These are phyloP conservation scores for Arvicola amphibius DNA, from an alignment of 2,797 vertebrate species.

Conservation along the genomic window DNA sequence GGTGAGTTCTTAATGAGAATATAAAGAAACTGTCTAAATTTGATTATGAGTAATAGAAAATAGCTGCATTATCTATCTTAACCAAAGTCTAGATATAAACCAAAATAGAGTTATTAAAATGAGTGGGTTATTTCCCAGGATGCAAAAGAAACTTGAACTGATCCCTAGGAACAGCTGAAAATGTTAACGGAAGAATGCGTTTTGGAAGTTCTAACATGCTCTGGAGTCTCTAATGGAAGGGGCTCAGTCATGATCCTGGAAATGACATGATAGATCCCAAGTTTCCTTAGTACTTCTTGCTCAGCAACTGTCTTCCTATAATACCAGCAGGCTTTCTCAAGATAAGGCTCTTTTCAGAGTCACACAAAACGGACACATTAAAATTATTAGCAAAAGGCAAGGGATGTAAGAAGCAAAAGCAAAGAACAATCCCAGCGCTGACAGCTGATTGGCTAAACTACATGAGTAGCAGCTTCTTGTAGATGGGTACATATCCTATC, in stretches of 20 bases:
- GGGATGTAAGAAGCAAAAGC: neutral
- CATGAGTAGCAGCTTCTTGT: neutral
- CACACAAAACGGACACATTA: neutral
- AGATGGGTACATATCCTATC: neutral
- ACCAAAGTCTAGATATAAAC: neutral
- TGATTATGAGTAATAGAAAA: slow-evolving; percentile 33
- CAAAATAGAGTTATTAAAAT: neutral
- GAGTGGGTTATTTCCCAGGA: neutral
- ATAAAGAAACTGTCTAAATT: slow-evolving; percentile 38
- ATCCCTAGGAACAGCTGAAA: neutral
- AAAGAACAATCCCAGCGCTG: neutral
- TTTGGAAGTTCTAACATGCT: neutral
- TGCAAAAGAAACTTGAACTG: neutral
- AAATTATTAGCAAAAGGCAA: neutral
- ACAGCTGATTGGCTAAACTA: neutral
- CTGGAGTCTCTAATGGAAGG: neutral
- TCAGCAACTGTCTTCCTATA: neutral
- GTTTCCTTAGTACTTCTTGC: neutral
- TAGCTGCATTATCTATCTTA: neutral
- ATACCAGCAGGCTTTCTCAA: neutral
- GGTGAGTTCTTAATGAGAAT: neutral
- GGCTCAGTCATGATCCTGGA: neutral
- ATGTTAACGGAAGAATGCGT: neutral
- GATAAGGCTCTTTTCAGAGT: neutral
- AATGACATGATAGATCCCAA: neutral